A percentile compares a stretch with the other conserved stretches of the same genome.
Conservation (phyloP, 2,888 invertebrate species). For the Cephus runcator region DNA sequence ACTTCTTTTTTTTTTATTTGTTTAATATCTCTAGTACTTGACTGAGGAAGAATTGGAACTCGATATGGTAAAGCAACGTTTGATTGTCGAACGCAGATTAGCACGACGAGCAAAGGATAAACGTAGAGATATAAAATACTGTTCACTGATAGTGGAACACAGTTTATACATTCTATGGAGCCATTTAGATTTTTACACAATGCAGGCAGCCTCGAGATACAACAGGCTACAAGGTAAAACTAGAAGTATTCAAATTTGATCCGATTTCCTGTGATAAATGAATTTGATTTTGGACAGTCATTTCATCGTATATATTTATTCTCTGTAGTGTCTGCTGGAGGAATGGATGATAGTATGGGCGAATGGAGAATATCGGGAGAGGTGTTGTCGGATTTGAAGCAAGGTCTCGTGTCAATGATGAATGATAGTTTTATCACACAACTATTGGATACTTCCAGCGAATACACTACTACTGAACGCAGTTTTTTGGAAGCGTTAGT, state of each 20-base stretch:
- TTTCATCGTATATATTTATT: slow-evolving; percentile 13
- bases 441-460: slow-evolving; percentile 76
- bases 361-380: slow-evolving; percentile 71
- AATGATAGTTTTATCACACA: slow-evolving; percentile 83
- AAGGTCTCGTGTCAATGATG: slow-evolving; percentile 78
- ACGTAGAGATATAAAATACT: slow-evolving; percentile 71
- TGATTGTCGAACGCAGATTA: slow-evolving; percentile 66
- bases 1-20: background rate
- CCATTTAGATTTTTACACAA: slow-evolving; percentile 78
- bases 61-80: slow-evolving; percentile 54
- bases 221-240: slow-evolving; percentile 47
- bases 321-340: slow-evolving; percentile 34
- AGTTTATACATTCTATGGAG: slow-evolving; percentile 82
- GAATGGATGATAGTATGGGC: slow-evolving; percentile 51
- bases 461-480: slow-evolving; percentile 73
- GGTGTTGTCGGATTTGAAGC: slow-evolving; percentile 76
- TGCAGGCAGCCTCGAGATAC: slow-evolving; percentile 69
- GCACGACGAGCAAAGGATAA: slow-evolving; percentile 69
- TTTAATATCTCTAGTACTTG: slow-evolving; percentile 38
- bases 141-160: slow-evolving; percentile 76
- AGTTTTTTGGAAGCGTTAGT: slow-evolving; percentile 80
- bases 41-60: slow-evolving; percentile 57
- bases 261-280: background rate
- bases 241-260: background rate
- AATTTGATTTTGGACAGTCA: background rate